These are phyloP conservation scores for Gonatopus flavifemur DNA, from an alignment of 1,140 invertebrate species.

Conservation along the genomic window DNA sequence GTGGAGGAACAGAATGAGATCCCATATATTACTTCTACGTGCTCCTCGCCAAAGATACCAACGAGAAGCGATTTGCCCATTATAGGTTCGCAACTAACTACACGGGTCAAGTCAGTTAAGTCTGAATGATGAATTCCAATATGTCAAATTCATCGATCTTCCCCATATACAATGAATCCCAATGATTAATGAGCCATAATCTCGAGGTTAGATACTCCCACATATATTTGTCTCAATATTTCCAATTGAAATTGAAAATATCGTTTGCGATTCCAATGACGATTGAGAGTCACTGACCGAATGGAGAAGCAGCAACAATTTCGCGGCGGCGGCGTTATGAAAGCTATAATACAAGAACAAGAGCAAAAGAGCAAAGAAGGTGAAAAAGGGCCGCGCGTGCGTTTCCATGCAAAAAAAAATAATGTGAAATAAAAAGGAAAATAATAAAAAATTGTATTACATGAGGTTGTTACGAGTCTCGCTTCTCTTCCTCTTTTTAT, in stretches of 20 bases:
- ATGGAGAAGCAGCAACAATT: conserved; percentile 26
- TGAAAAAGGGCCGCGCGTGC: not conserved
- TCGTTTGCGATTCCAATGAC: not conserved
- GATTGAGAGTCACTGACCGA: conserved; percentile 31
- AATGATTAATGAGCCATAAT: too few species aligned
- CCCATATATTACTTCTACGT: conserved; percentile 47
- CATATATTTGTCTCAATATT: too few species aligned
- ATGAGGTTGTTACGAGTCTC: conserved; percentile 37
- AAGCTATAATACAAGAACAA: conserved; percentile 37
- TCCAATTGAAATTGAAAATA: too few species aligned
- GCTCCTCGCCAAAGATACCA: conserved; percentile 36
- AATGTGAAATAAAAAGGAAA: conserved; percentile 14
- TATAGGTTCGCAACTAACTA: conserved; percentile 34
- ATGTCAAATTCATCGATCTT: too few species aligned
- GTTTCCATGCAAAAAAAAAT: conserved; percentile 3
- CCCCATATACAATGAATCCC: too few species aligned
- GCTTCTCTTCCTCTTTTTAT: too few species aligned
- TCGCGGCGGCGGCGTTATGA: conserved; percentile 39
- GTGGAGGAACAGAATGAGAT: conserved; percentile 40
- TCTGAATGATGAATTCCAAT: too few species aligned
- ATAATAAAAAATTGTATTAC: conserved; percentile 15
- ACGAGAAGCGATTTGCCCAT: conserved; percentile 33
- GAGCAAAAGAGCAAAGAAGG: conserved; percentile 20
- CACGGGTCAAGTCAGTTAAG: not conserved
- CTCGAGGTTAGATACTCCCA: too few species aligned